Evolutionary conservation across 2,888 invertebrate genomes (phyloP).

Genomic region (Chorisops tibialis): DNA sequence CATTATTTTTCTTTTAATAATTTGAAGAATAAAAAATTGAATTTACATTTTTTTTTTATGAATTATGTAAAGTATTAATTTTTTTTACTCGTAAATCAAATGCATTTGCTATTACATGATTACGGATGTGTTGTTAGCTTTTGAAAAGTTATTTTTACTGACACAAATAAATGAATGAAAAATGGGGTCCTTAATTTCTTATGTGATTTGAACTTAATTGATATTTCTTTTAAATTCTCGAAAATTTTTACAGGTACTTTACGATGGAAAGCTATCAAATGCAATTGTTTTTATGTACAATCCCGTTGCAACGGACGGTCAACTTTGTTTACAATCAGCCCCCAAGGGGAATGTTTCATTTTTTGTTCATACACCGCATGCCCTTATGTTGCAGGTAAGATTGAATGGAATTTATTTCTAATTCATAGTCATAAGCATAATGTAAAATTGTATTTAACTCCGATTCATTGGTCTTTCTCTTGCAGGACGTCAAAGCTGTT

Average conservation of each 20-base stretch:
- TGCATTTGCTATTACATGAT: too few species aligned
- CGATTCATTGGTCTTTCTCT: conserved; percentile 10
- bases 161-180: too few species aligned
- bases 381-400: conserved; percentile 92
- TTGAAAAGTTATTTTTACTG: too few species aligned
- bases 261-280: conserved; percentile 95
- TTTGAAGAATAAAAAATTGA: too few species aligned
- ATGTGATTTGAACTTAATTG: too few species aligned
- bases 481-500: conserved; percentile 96
- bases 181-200: too few species aligned
- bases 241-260: conserved; percentile 71
- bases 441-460: conserved; percentile 9
- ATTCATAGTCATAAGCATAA: too few species aligned
- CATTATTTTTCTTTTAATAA: too few species aligned
- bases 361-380: conserved; percentile 99
- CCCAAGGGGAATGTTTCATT: conserved; percentile 96
- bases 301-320: conserved; percentile 98
- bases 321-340: conserved; percentile 96
- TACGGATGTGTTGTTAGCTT: too few species aligned
- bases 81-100: too few species aligned
- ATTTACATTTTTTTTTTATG: too few species aligned
- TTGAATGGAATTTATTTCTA: conserved; percentile 8
- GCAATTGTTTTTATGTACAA: conserved; percentile 99
- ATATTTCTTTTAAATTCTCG: not conserved
- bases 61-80: too few species aligned